Conservation (phyloP, 64 coral and sea anemone genomes). For the Montipora sp. region DNA sequence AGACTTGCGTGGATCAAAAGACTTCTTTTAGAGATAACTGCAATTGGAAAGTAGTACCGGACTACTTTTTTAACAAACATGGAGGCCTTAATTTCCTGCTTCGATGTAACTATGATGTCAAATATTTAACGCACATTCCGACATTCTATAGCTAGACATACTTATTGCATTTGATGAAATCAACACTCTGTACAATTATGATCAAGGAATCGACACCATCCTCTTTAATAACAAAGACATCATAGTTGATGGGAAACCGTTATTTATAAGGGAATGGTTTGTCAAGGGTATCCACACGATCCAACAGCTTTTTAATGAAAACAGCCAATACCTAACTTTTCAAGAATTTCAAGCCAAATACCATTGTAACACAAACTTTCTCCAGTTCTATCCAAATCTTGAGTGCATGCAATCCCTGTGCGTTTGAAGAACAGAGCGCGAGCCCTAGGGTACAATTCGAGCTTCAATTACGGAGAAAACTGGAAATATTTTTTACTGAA, state of each 20-base stretch:
- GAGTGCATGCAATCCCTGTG: not conserved
- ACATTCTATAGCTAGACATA: not conserved
- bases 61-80: not conserved
- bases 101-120: not conserved
- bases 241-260: not conserved
- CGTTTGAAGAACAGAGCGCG: not conserved
- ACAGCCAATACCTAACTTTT: not conserved
- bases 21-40: not conserved
- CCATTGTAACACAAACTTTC: not conserved
- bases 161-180: not conserved
- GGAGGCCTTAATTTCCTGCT: not conserved
- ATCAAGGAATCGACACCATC: not conserved
- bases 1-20: conserved; percentile 1
- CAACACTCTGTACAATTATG: not conserved
- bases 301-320: not conserved
- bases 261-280: not conserved
- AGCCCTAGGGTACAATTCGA: not conserved
- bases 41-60: not conserved
- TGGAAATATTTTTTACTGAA: not conserved
- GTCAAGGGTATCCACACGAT: not conserved
- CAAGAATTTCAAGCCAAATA: not conserved
- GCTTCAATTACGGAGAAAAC: not conserved
- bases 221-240: conserved; percentile 2
- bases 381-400: not conserved
- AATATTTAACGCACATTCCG: not conserved